phyloP scores from a whole-genome alignment of 2,888 invertebrate species.

The Noctua janthina region DNA sequence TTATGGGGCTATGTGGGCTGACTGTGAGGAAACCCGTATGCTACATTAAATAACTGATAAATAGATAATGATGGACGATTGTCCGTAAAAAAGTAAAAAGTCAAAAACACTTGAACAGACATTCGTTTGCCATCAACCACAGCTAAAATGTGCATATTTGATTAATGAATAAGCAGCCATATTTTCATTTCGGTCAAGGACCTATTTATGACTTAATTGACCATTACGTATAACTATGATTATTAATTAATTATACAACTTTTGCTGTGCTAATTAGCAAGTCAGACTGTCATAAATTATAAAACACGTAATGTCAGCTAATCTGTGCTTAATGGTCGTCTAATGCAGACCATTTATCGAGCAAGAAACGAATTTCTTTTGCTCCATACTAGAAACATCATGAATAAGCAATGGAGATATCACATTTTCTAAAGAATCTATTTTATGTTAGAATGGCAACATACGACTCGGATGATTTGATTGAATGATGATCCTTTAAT shows the following conservation, averaged over 20 bases:
- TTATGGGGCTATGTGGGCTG: background rate
- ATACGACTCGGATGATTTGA: background rate
- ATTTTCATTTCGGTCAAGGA: slow-evolving; percentile 38
- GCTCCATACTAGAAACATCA: slow-evolving; percentile 49
- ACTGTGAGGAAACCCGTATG: slow-evolving; percentile 8
- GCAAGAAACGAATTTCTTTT: slow-evolving; percentile 50
- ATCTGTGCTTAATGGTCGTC: slow-evolving; percentile 21
- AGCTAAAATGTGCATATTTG: slow-evolving; percentile 16
- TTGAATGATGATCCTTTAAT: background rate
- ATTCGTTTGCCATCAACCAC: slow-evolving; percentile 14
- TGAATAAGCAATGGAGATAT: slow-evolving; percentile 59
- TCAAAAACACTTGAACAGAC: slow-evolving; percentile 10
- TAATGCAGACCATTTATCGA: slow-evolving; percentile 19
- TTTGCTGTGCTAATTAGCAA: slow-evolving; percentile 23
- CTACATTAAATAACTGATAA: slow-evolving; percentile 9
- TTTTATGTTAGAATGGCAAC: slow-evolving; percentile 21
- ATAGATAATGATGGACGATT: background rate
- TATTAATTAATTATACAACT: slow-evolving; percentile 29
- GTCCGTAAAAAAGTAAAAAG: background rate
- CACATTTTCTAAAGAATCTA: slow-evolving; percentile 44
- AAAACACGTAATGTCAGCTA: slow-evolving; percentile 22
- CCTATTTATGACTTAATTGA: slow-evolving; percentile 25
- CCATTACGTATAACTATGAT: slow-evolving; percentile 19
- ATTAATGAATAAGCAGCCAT: slow-evolving; percentile 19
- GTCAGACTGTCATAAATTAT: slow-evolving; percentile 18